A percentile compares a stretch with the other conserved stretches of the same genome.
Conservation (phyloP, 2,113 vertebrate species). For the Strigops habroptila region DNA sequence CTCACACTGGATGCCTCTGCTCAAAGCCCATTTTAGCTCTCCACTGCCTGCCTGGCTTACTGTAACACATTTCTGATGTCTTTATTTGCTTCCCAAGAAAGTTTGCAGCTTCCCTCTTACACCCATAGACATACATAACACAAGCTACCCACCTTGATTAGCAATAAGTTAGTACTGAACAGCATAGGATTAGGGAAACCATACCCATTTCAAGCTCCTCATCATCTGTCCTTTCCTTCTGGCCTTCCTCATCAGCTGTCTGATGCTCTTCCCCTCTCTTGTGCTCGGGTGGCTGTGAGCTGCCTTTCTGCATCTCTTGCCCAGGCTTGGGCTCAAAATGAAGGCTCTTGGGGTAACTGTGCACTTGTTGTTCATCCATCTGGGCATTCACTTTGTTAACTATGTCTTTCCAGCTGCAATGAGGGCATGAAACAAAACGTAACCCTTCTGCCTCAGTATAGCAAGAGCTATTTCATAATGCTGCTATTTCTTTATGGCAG, state of each 20-base stretch:
- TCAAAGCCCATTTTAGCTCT: background rate
- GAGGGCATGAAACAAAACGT: background rate
- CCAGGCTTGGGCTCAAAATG: background rate
- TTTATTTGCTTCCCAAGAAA: background rate
- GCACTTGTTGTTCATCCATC: background rate
- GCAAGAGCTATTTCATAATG: background rate
- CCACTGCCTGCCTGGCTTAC: background rate
- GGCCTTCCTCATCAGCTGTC: background rate
- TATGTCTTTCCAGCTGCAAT: slow-evolving; percentile 51
- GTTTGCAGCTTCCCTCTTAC: background rate
- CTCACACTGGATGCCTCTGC: background rate
- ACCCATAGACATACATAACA: background rate
- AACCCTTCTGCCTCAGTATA: background rate
- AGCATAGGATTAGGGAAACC: background rate
- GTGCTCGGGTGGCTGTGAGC: background rate
- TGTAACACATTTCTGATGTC: background rate
- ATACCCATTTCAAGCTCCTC: slow-evolving; percentile 55
- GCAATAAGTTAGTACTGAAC: background rate
- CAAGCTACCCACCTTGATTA: too few species aligned
- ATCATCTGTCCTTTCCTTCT: background rate
- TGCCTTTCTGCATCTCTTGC: background rate
- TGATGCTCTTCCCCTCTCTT: background rate
- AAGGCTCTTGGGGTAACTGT: background rate
- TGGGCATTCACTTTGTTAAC: slow-evolving; percentile 27
- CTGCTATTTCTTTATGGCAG: background rate